Evolutionary conservation across 2,797 vertebrate species (phyloP), one percentile per base, ranked within the genome.

Genomic region (Pelochelys cantorii): DNA sequence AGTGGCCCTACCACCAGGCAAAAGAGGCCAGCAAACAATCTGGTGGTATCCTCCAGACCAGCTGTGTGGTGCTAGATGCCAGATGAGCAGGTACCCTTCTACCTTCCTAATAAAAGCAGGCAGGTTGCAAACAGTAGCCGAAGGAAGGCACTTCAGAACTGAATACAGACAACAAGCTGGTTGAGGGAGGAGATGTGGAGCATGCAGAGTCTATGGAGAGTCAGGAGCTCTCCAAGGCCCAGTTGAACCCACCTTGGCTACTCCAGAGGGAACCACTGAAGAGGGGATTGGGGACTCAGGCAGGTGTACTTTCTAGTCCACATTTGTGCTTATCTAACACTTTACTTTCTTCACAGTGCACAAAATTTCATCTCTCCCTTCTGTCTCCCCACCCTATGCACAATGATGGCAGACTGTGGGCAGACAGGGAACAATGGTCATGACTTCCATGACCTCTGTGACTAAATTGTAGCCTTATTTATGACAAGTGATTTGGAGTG

Each of bases 181-280:
- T 18, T 75, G 34, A 4, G 68, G 54, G 77, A 5, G 20, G 48
- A 23, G 25, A 3, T 18, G 14, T 7, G 71, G 59, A 89, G 23
- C 7, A 52, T 12, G 15, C 65, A 20, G 14, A 68, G 17, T 14
- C 31, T 34, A 34, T 34, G 29, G n/a, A 68, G 15, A 68, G 17
- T 31, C 65, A 89, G 12, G 14, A 77, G 2, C 11, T 91, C 5
- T 77, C 25, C 34, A 48, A 68, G 68, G 5, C 14, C 52, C 68
- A 81, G 23, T 27, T 90, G 20, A 20, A 81, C 13, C 9, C 27
- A 29, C 15, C 62, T 4, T 17, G 15, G 15, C 31, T 68, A 17
- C 31, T n/a, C 31, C 2, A 83, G 1, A 0, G 1, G 89, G 22
- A 65, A 5, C 3, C 54, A 1, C 11, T 2, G 2, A 68, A 10